Evolutionary conservation across 2,888 invertebrate genomes (phyloP).

Genomic region (Mantis religiosa): DNA sequence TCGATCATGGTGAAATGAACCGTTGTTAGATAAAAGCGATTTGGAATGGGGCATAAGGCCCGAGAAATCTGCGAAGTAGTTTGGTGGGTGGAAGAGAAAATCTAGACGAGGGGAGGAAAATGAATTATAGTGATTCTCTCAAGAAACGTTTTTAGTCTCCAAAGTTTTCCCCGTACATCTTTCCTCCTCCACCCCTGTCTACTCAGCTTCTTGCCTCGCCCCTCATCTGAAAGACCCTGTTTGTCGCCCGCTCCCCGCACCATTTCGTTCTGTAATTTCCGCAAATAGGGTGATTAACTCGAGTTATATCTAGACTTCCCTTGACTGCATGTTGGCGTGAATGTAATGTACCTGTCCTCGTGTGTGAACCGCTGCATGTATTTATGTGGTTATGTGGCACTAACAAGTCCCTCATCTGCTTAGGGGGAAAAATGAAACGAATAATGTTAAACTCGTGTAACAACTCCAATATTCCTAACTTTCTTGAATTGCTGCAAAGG

Average conservation of each 20-base stretch:
- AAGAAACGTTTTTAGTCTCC: constrained; percentile 3
- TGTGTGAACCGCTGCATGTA: not conserved
- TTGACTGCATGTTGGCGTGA: not conserved
- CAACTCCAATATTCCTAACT: not conserved
- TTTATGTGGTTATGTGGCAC: not conserved
- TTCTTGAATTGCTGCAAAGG: not conserved
- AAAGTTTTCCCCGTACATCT: not conserved
- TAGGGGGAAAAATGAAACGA: not conserved
- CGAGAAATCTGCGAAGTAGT: not conserved
- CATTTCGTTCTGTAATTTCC: constrained; percentile 11
- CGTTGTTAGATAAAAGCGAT: not conserved
- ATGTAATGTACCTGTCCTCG: not conserved
- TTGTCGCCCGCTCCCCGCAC: not conserved
- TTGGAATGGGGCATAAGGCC: not conserved
- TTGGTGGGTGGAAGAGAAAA: not conserved
- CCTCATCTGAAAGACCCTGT: not conserved
- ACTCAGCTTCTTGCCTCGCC: not conserved
- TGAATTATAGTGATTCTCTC: constrained; percentile 5
- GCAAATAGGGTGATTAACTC: constrained; percentile 10
- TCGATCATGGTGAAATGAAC: not conserved
- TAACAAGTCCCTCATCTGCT: not conserved
- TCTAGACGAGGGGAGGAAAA: not conserved
- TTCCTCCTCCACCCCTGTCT: not conserved
- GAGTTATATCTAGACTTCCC: not conserved
- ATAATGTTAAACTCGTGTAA: not conserved